Conservation (phyloP, 1,140 invertebrate species). For the Trachymyrmex septentrionalis region DNA sequence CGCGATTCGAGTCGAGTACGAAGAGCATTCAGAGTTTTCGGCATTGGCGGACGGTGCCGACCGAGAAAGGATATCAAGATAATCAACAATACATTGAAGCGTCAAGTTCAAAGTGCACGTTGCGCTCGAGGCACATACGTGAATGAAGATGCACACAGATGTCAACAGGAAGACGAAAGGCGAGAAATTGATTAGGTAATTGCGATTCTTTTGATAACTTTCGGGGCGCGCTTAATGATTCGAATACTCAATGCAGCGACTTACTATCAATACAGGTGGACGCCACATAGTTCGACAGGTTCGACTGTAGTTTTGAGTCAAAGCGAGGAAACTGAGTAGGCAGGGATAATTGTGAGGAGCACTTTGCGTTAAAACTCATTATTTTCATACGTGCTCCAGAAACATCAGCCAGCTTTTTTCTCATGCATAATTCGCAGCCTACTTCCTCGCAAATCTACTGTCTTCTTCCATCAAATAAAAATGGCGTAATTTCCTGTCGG, state of each 20-base stretch:
- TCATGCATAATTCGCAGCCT: not conserved
- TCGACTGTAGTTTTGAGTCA: not conserved
- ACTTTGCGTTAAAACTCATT: slow-evolving; percentile 10
- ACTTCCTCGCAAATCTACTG: slow-evolving; percentile 25
- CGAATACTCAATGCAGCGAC: not conserved
- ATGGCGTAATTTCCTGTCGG: not conserved
- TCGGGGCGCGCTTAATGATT: slow-evolving; percentile 34
- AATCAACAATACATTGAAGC: slow-evolving; percentile 65
- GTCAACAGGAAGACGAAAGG: slow-evolving; percentile 48
- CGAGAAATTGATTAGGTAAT: slow-evolving; percentile 47
- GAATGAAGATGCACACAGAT: slow-evolving; percentile 65
- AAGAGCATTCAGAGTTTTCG: slow-evolving; percentile 60
- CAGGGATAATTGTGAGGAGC: not conserved
- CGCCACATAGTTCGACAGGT: not conserved
- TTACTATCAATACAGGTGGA: slow-evolving; percentile 19
- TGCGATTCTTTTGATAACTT: slow-evolving; percentile 29
- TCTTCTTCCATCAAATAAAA: not conserved
- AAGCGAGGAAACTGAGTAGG: not conserved
- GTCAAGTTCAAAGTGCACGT: slow-evolving; percentile 41
- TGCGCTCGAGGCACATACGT: slow-evolving; percentile 48
- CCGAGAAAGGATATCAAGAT: slow-evolving; percentile 76
- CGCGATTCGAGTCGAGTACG: slow-evolving; percentile 65
- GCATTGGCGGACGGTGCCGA: slow-evolving; percentile 73
- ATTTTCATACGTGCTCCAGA: not conserved
- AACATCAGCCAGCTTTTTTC: slow-evolving; percentile 13